Base-by-base conservation (phyloP, 2,888 invertebrate genomes). In the Caenorhabditis sp. region DNA sequence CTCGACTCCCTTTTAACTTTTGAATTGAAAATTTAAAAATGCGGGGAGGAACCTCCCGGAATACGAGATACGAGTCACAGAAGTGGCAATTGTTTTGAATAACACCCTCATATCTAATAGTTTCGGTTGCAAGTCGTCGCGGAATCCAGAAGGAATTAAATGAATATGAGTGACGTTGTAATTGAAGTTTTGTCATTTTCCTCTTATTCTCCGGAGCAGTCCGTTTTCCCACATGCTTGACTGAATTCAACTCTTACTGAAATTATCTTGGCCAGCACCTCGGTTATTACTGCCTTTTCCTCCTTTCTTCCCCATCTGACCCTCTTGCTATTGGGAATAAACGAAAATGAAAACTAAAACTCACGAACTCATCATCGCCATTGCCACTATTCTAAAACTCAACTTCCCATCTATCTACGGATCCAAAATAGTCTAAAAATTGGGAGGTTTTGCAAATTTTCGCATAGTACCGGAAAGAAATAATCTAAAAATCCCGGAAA, bases 161-260 rank as follows among this genome's bases (percentile, higher is more conserved):
- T 67, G 76, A 76, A 76, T 67, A 76, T 76, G 76, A 67, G 76
- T 76, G 67, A 76, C 76, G 76, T 76, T 76, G 76, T 76, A 76
- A 76, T 76, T 76, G 76, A 76, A 76, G 76, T 76, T 76, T 76
- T 76, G 76, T 76, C 76, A 76, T 76, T 53, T 68, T 47, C 37
- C 20, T 40, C 56, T 56, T 56, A 51, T 53, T 35, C 60, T 65
- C 40, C 60, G 22, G 47, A 47, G 72, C n/a, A n/a, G 6, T 40
- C 18, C 56, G 56, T 32, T 56, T 56, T 56, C 35, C 37, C 76
- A 67, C 58, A 76, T 76, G 76, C 76, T 76, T 76, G 53, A 76
- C 67, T 76, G 76, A 76, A 76, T 68, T 58, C 58, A 58, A 40
- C 62, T 64, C 40, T 40, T 13, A 67, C 76, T 76, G 76, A 76